Evolutionary conservation across 2,888 invertebrate species (phyloP), one percentile per base, ranked within the genome.

Genomic region (Seira ritae): DNA sequence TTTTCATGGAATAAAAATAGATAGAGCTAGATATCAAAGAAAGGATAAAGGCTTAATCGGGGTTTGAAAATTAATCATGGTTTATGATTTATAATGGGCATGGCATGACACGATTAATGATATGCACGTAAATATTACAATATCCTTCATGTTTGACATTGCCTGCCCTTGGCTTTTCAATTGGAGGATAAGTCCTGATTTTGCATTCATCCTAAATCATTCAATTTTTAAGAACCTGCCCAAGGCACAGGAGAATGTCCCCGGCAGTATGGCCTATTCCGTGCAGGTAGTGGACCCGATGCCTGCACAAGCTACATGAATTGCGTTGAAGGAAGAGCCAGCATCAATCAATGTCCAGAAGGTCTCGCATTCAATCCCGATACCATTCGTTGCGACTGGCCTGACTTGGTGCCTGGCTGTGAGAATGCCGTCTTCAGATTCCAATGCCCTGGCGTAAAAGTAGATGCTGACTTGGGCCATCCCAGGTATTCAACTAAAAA

Each of bases 331-430:
- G 97, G 97, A n/a, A 92, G 93, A 3, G 95, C 94, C 0, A 94
- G 92, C 88, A 92, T 94, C 60, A 94, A 96, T 89, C 93, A 94
- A 86, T 97, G 97, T 90, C 96, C 96, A 0, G 96, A 95, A 89
- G 96, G 96, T 22, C 92, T 97, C 73, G 96, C 96, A 8, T 96
- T 94, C 91, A 95, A 94, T 90, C 92, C 93, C 0, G 93, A 93
- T 12, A 93, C 92, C 10, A 95, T 96, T 90, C 93, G 94, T 74
- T 97, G 97, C 90, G 96, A 97, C 85, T 97, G 96, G 96, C 96
- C 96, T 1, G 97, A 97, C 91, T 93, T 95, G 90, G 96, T 96
- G 17, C 70, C 85, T 8, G 85, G 84, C 15, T 88, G 88, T 69
- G 87, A 87, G 23, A 75, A 73, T 8, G 74, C 91, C 94, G 94